Evolutionary conservation across 2,888 invertebrate genomes (phyloP).

Genomic region (Gnatocerus cornutus): DNA sequence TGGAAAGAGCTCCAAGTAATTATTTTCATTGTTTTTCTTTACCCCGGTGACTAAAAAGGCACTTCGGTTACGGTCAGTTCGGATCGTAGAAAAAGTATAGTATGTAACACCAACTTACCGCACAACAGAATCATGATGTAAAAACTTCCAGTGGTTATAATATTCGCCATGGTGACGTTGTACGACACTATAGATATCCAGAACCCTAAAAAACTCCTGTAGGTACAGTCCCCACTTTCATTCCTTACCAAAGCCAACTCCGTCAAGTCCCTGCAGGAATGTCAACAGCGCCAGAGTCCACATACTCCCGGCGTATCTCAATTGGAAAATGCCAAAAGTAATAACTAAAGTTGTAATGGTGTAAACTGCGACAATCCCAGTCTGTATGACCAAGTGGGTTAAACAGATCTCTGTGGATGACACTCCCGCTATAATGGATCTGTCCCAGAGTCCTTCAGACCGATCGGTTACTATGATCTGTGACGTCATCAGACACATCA

Average conservation of each 20-base stretch:
- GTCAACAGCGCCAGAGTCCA: conserved; percentile 77
- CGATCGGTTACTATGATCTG: conserved; percentile 87
- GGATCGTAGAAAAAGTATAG: too few species aligned
- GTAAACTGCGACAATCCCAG: conserved; percentile 78
- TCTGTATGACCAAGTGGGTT: conserved; percentile 86
- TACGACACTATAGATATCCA: conserved; percentile 86
- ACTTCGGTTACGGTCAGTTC: too few species aligned
- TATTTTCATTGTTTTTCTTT: too few species aligned
- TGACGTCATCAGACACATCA: conserved; percentile 88
- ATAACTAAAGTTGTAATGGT: conserved; percentile 75
- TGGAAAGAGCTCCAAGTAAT: too few species aligned
- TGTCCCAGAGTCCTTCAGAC: conserved; percentile 89
- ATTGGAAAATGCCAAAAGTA: conserved; percentile 76
- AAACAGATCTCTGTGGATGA: conserved; percentile 85
- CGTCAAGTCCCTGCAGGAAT: conserved; percentile 84
- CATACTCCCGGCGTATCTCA: conserved; percentile 78
- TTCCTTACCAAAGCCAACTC: conserved; percentile 84
- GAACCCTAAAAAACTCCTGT: conserved; percentile 74
- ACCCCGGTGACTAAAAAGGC: too few species aligned
- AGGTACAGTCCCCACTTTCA: not conserved
- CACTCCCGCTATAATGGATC: conserved; percentile 90
- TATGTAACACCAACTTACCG: conserved; percentile 84
- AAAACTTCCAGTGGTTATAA: conserved; percentile 89
- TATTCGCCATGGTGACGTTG: conserved; percentile 87
- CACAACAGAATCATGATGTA: conserved; percentile 91